Evolutionary conservation across 2,797 vertebrate species (phyloP), one percentile per base, ranked within the genome.

Genomic region (Poecilia gillii): DNA sequence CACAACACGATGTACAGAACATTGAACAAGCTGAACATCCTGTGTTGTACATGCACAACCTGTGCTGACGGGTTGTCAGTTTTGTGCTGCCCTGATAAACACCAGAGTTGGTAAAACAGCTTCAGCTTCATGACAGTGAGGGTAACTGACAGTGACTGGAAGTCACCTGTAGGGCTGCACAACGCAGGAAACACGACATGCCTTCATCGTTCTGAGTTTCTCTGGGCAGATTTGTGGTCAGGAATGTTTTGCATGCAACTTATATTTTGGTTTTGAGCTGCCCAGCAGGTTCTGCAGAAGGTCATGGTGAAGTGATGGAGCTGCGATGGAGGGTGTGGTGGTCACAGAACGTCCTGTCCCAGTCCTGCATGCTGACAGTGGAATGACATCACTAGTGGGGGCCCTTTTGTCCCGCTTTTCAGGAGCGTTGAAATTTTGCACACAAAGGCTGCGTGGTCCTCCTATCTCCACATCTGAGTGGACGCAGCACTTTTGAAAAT

Each of bases 401-500:
- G 74, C 87, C 82, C 85, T 90, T 89, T 94, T 93, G 90, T 93
- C 84, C 86, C 82, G 86, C 88, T 87, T 89, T 90, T 93, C 85
- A 84, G 86, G 84, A 92, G 92, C 91, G 84, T 93, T 90, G 82
- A 92, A 94, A 95, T 94, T 94, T 94, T 92, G 90, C 92, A 94
- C 89, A 96, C 95, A 96, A 96, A 95, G 94, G 90, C 92, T 79
- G 86, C 84, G 83, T 75, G 80, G 91, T 72, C 62, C 91, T 92
- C 76, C 91, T 96, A 96, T 96, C 94, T 94, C 87, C 94, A 91
- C 86, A 96, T 96, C 95, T 90, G 91, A 93, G 94, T 94, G 95
- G 94, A 96, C 94, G 87, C 95, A 96, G 95, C 95, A 96, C 94
- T 96, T 96, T 95, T 95, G 93, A 94, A 96, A 96, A 95, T 94